Evolutionary conservation across 2,113 vertebrate species (phyloP).

Genomic region (Pipra filicauda): DNA sequence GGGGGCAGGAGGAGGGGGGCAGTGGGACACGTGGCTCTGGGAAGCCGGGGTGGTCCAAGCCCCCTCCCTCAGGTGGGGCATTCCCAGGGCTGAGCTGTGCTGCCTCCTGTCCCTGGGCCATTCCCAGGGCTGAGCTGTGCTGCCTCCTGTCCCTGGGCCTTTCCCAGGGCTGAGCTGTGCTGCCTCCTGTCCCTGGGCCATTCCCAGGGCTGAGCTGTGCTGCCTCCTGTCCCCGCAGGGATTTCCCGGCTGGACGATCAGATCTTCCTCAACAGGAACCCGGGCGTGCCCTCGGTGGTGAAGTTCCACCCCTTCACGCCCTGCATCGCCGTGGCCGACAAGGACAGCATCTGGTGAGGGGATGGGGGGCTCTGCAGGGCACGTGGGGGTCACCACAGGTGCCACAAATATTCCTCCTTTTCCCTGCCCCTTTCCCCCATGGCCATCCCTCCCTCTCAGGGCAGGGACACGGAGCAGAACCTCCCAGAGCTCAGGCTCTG

Average conservation of each 20-base stretch:
- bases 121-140: background rate
- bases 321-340: conserved; percentile 94
- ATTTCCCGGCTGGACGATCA: conserved; percentile 93
- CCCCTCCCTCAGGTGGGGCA: fast-evolving
- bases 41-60: background rate
- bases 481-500: background rate
- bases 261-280: conserved; percentile 98
- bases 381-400: background rate
- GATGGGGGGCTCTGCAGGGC: background rate
- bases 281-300: conserved; percentile 93
- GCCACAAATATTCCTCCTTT: fast-evolving
- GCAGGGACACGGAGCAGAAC: background rate
- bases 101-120: background rate
- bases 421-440: background rate
- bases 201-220: background rate
- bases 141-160: background rate
- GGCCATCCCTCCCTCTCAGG: background rate
- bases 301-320: conserved; percentile 97
- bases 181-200: background rate
- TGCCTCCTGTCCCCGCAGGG: conserved; percentile 67
- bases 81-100: background rate
- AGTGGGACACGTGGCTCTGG: fast-evolving
- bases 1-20: background rate
- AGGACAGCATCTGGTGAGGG: conserved; percentile 94
- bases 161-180: background rate